phyloP scores from a whole-genome alignment of 2,797 vertebrate genomes.

The Protonibea diacanthus region DNA sequence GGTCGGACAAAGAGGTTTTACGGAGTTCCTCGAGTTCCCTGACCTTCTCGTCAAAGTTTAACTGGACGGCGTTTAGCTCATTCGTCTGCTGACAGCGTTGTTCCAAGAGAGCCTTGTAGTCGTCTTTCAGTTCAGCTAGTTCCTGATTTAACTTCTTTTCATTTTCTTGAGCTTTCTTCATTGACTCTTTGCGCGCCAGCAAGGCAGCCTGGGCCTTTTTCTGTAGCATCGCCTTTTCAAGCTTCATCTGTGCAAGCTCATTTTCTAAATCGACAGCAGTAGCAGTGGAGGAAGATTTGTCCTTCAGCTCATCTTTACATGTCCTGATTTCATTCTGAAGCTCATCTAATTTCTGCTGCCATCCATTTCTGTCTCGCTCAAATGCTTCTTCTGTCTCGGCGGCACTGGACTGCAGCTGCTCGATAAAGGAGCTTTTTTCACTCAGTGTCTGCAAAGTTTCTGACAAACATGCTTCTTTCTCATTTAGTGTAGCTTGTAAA shows the following conservation, averaged over 20 bases:
- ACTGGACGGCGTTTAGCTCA: conserved; percentile 74
- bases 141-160: conserved; percentile 80
- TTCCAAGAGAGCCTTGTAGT: conserved; percentile 79
- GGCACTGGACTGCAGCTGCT: conserved; percentile 73
- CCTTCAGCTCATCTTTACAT: conserved; percentile 51
- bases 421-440: conserved; percentile 78
- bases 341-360: conserved; percentile 78
- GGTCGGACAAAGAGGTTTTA: conserved; percentile 56
- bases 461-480: conserved; percentile 79
- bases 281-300: conserved; percentile 40
- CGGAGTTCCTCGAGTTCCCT: conserved; percentile 73
- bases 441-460: conserved; percentile 73
- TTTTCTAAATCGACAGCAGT: conserved; percentile 57
- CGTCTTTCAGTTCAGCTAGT: conserved; percentile 74
- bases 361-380: conserved; percentile 72
- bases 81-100: conserved; percentile 80
- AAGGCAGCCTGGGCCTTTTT: conserved; percentile 86
- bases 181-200: conserved; percentile 81
- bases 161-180: conserved; percentile 79
- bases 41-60: conserved; percentile 74
- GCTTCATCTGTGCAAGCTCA: conserved; percentile 70
- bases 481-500: conserved; percentile 70
- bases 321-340: conserved; percentile 76
- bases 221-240: conserved; percentile 85
- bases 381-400: conserved; percentile 71